Conservation (phyloP, 1,140 invertebrate species). For the Bombus polaris region DNA sequence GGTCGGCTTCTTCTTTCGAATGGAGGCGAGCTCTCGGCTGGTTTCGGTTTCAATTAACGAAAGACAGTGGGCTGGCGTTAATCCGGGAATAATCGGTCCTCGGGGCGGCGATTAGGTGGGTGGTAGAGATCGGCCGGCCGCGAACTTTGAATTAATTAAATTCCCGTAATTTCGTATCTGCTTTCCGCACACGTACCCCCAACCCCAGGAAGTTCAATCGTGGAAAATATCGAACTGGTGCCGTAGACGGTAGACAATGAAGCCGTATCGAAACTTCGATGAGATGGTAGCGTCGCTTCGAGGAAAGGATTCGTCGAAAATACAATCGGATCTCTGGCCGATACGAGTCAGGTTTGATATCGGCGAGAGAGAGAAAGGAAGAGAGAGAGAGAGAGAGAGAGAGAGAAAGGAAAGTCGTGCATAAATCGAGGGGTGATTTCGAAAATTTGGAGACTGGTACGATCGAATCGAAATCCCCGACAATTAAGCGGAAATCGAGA, state of each 20-base stretch:
- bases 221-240: conserved; percentile 67
- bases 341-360: background rate
- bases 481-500: conserved; percentile 58
- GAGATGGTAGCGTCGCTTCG: conserved; percentile 20
- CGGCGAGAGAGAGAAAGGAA: background rate
- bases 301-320: conserved; percentile 48
- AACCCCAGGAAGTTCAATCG: conserved; percentile 70
- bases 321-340: conserved; percentile 46
- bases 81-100: conserved; percentile 78
- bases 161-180: conserved; percentile 80
- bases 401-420: conserved; percentile 15
- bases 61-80: conserved; percentile 67
- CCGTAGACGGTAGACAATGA: conserved; percentile 43
- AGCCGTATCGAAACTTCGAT: conserved; percentile 33
- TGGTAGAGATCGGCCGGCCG: conserved; percentile 59
- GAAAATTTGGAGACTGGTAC: conserved; percentile 53
- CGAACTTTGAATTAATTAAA: conserved; percentile 79
- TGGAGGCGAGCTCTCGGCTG: background rate
- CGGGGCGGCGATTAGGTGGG: conserved; percentile 56
- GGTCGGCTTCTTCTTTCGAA: conserved; percentile 40
- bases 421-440: conserved; percentile 45
- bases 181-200: conserved; percentile 77
- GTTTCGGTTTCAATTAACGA: conserved; percentile 77
- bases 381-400: too few relatives aligned
- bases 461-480: conserved; percentile 57